Evolutionary conservation across 2,113 vertebrate genomes (phyloP).

Genomic region (Excalfactoria chinensis): DNA sequence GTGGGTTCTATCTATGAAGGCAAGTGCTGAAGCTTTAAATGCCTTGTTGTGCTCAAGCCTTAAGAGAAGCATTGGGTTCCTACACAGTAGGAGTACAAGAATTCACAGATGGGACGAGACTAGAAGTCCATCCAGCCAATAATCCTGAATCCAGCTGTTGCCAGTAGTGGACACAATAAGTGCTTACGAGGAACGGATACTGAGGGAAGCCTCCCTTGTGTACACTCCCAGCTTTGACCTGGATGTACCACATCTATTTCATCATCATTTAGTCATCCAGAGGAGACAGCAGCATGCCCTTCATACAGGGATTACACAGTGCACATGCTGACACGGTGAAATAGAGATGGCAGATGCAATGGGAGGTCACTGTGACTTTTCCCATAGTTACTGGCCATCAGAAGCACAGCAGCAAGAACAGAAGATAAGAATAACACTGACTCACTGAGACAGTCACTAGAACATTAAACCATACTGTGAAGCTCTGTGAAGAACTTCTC

Average conservation of each 20-base stretch:
- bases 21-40: background rate
- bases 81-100: background rate
- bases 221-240: background rate
- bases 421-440: rapidly evolving
- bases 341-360: background rate
- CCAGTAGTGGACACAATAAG: background rate
- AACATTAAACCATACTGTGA: background rate
- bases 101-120: background rate
- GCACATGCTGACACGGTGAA: background rate
- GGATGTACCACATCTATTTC: background rate
- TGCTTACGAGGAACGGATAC: background rate
- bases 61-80: background rate
- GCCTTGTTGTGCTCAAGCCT: background rate
- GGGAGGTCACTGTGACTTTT: background rate
- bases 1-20: background rate
- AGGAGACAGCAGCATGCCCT: background rate
- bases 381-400: background rate
- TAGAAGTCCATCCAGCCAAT: background rate
- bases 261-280: background rate
- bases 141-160: background rate
- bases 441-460: background rate
- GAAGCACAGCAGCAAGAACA: background rate
- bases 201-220: background rate
- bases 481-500: background rate
- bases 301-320: background rate